Conservation (phyloP, 2,113 vertebrate species). For the Meriones unguiculatus region DNA sequence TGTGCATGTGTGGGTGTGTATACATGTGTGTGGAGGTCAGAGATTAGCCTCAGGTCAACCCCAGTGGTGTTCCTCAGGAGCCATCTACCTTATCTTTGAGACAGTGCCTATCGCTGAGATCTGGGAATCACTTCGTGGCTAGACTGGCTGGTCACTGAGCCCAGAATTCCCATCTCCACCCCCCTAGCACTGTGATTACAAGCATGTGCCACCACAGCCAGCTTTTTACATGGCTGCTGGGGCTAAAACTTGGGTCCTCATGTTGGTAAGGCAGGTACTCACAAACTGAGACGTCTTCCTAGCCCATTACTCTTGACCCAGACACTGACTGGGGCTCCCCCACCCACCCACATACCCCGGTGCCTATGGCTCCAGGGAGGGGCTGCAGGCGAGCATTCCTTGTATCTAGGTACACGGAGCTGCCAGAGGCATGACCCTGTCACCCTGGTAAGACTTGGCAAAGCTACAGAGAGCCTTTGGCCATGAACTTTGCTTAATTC, state of each 20-base stretch:
- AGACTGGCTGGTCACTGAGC: not conserved
- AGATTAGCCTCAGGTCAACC: not conserved
- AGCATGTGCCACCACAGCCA: not conserved
- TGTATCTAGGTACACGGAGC: not conserved
- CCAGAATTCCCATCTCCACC: not conserved
- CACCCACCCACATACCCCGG: too few species aligned
- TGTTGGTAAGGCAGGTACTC: not conserved
- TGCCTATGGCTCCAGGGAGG: not conserved
- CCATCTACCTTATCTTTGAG: not conserved
- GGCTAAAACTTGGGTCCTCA: not conserved
- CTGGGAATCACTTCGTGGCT: not conserved
- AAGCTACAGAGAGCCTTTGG: not conserved
- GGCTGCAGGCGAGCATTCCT: not conserved
- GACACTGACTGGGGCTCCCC: not conserved
- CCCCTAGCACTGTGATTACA: not conserved
- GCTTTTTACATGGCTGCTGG: not conserved
- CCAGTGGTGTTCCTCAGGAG: not conserved
- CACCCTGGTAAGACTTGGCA: not conserved
- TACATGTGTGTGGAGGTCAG: not conserved
- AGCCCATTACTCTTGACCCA: not conserved
- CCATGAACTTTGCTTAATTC: not conserved
- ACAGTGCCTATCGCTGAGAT: not conserved
- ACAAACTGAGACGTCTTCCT: not conserved
- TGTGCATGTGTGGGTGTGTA: not conserved
- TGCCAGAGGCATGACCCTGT: not conserved